Percentiles rank a stretch among this genome's conserved stretches.
Evolutionary conservation across 2,113 vertebrate species (phyloP).

Genomic region (Tylochromis polylepis): DNA sequence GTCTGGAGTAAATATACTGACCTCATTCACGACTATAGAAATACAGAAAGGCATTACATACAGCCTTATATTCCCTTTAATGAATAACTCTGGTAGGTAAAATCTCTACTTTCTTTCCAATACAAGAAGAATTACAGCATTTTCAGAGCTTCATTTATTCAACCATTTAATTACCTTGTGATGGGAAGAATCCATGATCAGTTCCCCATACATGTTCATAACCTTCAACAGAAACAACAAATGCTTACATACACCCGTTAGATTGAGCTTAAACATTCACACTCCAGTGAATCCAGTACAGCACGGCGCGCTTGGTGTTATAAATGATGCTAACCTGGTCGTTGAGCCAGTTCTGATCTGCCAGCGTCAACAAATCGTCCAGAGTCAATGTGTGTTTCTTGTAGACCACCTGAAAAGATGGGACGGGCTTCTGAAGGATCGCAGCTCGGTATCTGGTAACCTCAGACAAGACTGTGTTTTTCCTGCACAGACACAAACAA

Average conservation of each 20-base stretch:
- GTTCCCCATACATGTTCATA: slow-evolving; percentile 98
- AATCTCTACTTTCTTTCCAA: neutral
- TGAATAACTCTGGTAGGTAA: neutral
- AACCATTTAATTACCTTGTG: slow-evolving; percentile 83
- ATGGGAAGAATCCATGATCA: slow-evolving; percentile 91
- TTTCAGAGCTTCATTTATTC: rapidly evolving
- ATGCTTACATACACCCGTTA: neutral
- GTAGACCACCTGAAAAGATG: slow-evolving; percentile 86
- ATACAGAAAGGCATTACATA: neutral
- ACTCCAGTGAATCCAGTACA: neutral
- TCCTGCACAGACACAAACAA: slow-evolving; percentile 57
- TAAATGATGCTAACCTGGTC: slow-evolving; percentile 82
- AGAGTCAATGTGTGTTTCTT: slow-evolving; percentile 93
- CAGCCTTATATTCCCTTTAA: neutral
- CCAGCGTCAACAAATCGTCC: slow-evolving; percentile 89
- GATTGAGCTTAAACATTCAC: neutral
- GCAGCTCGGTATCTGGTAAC: slow-evolving; percentile 79
- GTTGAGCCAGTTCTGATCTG: slow-evolving; percentile 95
- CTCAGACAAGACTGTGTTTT: slow-evolving; percentile 79
- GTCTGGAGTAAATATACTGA: neutral
- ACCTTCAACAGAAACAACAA: slow-evolving; percentile 68
- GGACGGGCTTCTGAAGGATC: slow-evolving; percentile 72
- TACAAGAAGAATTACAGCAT: neutral
- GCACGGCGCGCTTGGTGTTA: too few species aligned
- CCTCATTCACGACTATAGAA: neutral